These are phyloP conservation scores for Hedychridium roseum DNA, from an alignment of 2,888 invertebrate genomes.

Conservation along the genomic window DNA sequence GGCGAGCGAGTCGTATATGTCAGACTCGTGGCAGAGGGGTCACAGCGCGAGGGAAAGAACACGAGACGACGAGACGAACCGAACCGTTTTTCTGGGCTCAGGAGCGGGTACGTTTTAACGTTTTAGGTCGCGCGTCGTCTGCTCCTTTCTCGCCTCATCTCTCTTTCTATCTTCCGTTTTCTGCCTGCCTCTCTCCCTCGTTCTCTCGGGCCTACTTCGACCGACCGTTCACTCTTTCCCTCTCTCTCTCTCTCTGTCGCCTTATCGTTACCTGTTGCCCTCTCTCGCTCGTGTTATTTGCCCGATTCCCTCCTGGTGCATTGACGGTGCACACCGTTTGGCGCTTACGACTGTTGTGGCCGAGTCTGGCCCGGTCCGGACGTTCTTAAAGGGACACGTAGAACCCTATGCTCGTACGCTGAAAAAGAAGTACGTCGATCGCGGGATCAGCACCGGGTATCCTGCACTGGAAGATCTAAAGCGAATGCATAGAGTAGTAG, in stretches of 20 bases:
- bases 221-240: conserved; percentile 14
- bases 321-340: no score
- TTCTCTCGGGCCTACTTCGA: no score
- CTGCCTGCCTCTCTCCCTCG: background rate
- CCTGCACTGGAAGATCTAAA: no score
- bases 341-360: no score
- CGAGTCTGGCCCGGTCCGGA: no score
- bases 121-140: conserved; percentile 11
- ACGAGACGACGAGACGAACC: conserved; percentile 57
- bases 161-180: background rate
- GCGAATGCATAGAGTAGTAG: no score
- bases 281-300: no score
- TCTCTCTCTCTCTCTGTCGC: conserved; percentile 21
- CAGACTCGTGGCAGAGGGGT: conserved; percentile 62
- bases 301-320: no score
- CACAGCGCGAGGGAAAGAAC: conserved; percentile 60
- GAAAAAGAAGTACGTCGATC: no score
- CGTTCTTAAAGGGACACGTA: no score
- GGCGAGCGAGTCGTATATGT: conserved; percentile 53
- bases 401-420: no score
- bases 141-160: background rate
- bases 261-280: background rate
- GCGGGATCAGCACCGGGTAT: no score
- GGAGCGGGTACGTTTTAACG: conserved; percentile 56
- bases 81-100: conserved; percentile 57